Evolutionary conservation across 2,888 invertebrate species (phyloP), one percentile per base, ranked within the genome.

Genomic region (Phorcus lineatus): DNA sequence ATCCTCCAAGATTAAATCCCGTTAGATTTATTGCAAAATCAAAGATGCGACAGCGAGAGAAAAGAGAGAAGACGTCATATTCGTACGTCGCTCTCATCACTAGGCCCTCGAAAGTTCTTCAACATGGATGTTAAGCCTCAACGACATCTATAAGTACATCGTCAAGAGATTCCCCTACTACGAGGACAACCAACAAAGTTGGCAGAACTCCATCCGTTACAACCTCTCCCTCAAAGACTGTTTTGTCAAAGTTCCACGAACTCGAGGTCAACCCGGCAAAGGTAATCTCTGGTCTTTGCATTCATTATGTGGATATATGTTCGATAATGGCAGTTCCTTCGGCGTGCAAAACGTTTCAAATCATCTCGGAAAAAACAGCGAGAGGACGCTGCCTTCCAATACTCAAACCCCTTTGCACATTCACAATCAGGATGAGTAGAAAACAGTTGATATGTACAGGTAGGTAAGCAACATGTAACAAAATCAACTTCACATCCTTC

Each of bases 21-120:
- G 47, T 47, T 47, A 47, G 47, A 9, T 47, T 6, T 47, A 47
- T 13, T 11, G 47, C 47, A 47, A 47, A 4, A 47, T 47, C 47
- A 47, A 47, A 47, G 47, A 9, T 47, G 89, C 90, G 13, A 91
- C 91, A 7, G 77, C 90, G 55, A 91, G 91, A 0, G 92, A 92
- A 82, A 91, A 92, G 79, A 89, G 98, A 99, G 94, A 99, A 99
- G 94, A 99, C 99, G 83, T 99, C 99, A 62, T 99, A 98, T 94
- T 99, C 99, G 67, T 99, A 99, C 94, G 99, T 99, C 92, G 98
- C 99, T 77, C 94, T 99, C 86, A 99, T 99, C 75, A 99, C 99
- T 85, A 99, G 99, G 99, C 99, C 83, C 99, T 99, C 91, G 98
- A 99, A 96, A 97, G 97, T 92, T 97, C 97, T n/a, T 96, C 96